Evolutionary conservation across 2,113 vertebrate species (phyloP).

Genomic region (Recurvirostra avosetta): DNA sequence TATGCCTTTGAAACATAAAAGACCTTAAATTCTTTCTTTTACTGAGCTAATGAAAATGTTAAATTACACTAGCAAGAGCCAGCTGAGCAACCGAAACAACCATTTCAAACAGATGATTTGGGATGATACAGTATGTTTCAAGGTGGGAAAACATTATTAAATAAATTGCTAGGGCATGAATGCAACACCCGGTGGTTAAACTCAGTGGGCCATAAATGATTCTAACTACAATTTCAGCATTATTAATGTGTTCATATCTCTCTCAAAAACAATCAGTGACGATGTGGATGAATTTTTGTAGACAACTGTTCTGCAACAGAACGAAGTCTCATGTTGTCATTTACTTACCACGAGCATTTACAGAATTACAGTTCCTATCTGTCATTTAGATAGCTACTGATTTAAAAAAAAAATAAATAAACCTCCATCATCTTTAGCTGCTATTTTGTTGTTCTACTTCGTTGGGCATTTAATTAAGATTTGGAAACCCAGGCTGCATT

Average conservation of each 20-base stretch:
- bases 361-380: background rate
- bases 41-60: slow-evolving; percentile 65
- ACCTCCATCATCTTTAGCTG: background rate
- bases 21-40: slow-evolving; percentile 60
- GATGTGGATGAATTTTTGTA: slow-evolving; percentile 24
- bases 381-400: background rate
- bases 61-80: slow-evolving; percentile 59
- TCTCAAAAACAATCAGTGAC: background rate
- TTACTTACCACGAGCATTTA: background rate
- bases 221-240: slow-evolving; percentile 20
- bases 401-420: background rate
- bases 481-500: background rate
- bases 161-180: slow-evolving; percentile 51
- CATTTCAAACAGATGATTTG: slow-evolving; percentile 59
- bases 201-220: slow-evolving; percentile 1
- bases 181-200: background rate
- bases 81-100: slow-evolving; percentile 50
- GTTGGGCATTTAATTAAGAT: background rate
- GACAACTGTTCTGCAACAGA: slow-evolving; percentile 2
- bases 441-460: background rate
- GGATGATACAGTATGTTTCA: slow-evolving; percentile 45
- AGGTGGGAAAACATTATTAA: slow-evolving; percentile 63
- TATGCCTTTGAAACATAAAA: slow-evolving; percentile 67
- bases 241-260: background rate
- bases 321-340: background rate